A percentile compares a stretch with the other conserved stretches of the same genome.
Conservation (phyloP, 1,140 invertebrate genomes). For the Cataglyphis hispanica region DNA sequence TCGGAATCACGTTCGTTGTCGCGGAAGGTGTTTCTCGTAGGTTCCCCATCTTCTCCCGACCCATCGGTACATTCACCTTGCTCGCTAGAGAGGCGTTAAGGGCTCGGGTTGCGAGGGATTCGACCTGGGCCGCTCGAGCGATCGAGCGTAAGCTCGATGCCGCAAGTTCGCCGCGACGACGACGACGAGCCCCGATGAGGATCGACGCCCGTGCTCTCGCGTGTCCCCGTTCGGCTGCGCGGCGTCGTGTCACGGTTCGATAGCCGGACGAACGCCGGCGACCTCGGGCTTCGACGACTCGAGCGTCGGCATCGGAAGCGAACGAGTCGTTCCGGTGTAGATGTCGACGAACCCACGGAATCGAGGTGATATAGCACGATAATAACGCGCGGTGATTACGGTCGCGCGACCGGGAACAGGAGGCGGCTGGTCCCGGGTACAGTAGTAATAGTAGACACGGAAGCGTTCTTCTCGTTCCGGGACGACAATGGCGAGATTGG, state of each 20-base stretch:
- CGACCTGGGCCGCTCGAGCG: slow-evolving; percentile 51
- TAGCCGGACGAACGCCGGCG: slow-evolving; percentile 71
- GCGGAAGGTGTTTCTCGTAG: background rate
- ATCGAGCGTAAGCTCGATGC: slow-evolving; percentile 5
- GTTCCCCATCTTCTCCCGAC: background rate
- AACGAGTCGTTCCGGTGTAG: slow-evolving; percentile 11
- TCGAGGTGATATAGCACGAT: too few species aligned
- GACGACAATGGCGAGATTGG: slow-evolving; percentile 70
- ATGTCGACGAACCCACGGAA: slow-evolving; percentile 57
- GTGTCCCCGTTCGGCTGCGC: slow-evolving; percentile 14
- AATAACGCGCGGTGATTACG: background rate
- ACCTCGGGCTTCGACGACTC: slow-evolving; percentile 57
- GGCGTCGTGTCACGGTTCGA: slow-evolving; percentile 62
- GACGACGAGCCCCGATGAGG: slow-evolving; percentile 36
- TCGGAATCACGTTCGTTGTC: background rate
- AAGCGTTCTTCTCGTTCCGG: slow-evolving; percentile 62
- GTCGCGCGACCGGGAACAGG: background rate
- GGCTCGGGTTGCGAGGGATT: background rate
- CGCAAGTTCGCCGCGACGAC: slow-evolving; percentile 54
- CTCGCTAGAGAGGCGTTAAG: background rate
- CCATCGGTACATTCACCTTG: background rate
- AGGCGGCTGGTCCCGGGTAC: slow-evolving; percentile 30
- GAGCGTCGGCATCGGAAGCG: background rate
- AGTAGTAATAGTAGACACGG: slow-evolving; percentile 24
- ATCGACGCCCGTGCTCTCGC: slow-evolving; percentile 38